Base-by-base conservation (phyloP, 2,113 vertebrate species). In the Oenanthe oenanthe region DNA sequence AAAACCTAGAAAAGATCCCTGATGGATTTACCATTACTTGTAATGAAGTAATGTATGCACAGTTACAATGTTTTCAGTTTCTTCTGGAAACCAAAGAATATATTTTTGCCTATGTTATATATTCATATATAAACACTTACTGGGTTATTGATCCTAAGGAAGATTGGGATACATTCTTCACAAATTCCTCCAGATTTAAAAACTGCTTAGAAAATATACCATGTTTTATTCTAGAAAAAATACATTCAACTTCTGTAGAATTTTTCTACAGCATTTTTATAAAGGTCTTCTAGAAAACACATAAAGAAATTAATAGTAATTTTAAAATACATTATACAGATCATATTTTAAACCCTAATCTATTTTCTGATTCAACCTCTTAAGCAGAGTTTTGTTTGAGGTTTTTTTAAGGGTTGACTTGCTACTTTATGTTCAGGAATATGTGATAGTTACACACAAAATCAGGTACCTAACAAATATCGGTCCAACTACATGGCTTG, bases 371-470 rank as follows among this genome's bases (percentile, higher is more conserved):
- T 58, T 61, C 62, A 63, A 26, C n/a, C 15, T 28, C 31, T 48
- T 28, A 65, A 76, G 28, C 8, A 4, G 3, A 61, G 1, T 26
- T 81, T 56, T 24, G 10, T 54, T 40, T 31, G 9, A 4, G 8
- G 2, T 75, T 75, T 51, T 73, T 61, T 58, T 36, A 83, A 63
- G 62, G 47, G n/a, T 85, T 88, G 16, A n/a, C 62, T 95, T 89
- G 29, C 28, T 89, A 74, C 88, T 47, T 94, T 95, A 61, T 43
- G 77, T 87, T 83, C 68, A 54, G 56, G 72, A 92, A 95, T 65
- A 56, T 9, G 54, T 62, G 81, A 92, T 22, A 92, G 48, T 51
- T 87, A 22, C 36, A 76, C 66, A 87, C 17, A 93, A 83, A 80
- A 88, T 57, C 74, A 45, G 78, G 40, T 86, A 25, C 62, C 63